A percentile compares a stretch with the other conserved stretches of the same genome.
These are phyloP conservation scores for Tenthredo notha DNA, from an alignment of 2,888 invertebrate species.

Conservation along the genomic window DNA sequence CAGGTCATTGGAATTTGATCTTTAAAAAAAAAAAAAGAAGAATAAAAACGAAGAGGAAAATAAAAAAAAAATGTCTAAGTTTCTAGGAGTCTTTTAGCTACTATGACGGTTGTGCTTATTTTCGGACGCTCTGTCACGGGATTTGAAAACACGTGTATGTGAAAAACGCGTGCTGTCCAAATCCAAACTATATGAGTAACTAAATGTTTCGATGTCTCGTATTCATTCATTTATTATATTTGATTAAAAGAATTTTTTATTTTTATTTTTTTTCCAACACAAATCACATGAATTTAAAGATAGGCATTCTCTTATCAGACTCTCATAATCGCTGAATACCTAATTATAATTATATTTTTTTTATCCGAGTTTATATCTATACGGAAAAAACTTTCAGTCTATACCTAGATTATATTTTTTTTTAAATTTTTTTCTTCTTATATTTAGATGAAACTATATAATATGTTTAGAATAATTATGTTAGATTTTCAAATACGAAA, in stretches of 20 bases:
- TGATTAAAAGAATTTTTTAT: neutral
- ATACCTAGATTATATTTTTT: too few species aligned
- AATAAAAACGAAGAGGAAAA: neutral
- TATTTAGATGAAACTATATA: too few species aligned
- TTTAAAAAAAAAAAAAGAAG: neutral
- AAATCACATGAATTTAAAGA: too few species aligned
- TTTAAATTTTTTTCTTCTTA: too few species aligned
- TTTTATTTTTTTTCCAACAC: neutral
- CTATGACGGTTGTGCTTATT: conserved; percentile 25
- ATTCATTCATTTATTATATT: neutral
- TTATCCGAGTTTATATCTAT: neutral
- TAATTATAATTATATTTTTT: neutral
- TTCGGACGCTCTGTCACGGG: conserved; percentile 17
- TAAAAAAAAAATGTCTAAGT: neutral
- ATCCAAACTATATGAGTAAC: neutral
- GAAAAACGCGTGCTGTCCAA: neutral
- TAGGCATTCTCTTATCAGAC: too few species aligned
- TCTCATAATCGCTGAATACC: too few species aligned
- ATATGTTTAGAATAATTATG: too few species aligned
- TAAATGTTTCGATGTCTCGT: neutral
- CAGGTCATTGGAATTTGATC: conserved; percentile 24
- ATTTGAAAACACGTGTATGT: neutral
- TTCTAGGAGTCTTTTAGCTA: neutral
- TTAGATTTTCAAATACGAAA: neutral
- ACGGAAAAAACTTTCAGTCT: too few species aligned